A percentile compares a stretch with the other conserved stretches of the same genome.
Evolutionary conservation across 2,797 vertebrate genomes (phyloP).

Genomic region (Myiotriccus ornatus): DNA sequence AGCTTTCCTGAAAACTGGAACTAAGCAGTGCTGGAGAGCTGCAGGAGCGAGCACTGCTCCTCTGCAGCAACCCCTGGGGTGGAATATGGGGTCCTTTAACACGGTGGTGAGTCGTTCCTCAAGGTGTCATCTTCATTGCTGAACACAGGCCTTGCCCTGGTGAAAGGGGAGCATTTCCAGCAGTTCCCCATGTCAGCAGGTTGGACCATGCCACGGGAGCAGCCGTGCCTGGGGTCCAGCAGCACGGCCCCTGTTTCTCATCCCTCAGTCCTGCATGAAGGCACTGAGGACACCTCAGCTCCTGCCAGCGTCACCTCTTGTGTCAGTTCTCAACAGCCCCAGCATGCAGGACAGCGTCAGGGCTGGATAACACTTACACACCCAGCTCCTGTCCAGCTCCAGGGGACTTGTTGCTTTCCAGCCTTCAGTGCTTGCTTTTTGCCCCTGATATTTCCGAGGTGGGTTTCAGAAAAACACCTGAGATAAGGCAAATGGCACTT

Average conservation of each 20-base stretch:
- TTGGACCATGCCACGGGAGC: background rate
- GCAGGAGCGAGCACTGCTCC: background rate
- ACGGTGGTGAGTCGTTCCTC: background rate
- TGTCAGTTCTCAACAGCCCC: background rate
- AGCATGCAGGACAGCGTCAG: background rate
- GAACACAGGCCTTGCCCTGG: background rate
- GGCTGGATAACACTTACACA: background rate
- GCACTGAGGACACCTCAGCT: background rate
- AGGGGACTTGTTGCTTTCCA: background rate
- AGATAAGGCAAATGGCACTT: background rate
- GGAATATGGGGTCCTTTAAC: background rate
- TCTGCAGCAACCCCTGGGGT: background rate
- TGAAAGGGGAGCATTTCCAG: background rate
- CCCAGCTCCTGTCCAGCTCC: background rate
- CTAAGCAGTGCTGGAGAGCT: background rate
- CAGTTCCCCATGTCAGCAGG: background rate
- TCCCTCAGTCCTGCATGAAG: background rate
- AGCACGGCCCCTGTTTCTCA: rapidly evolving
- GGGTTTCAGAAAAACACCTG: background rate
- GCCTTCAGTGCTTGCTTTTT: background rate
- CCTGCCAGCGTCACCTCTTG: background rate
- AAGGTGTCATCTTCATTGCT: background rate
- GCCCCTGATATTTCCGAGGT: background rate
- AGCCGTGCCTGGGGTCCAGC: rapidly evolving
- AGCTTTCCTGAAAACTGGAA: background rate